These are phyloP conservation scores for Blennius ocellaris DNA, from an alignment of 2,113 vertebrate species.

Conservation along the genomic window DNA sequence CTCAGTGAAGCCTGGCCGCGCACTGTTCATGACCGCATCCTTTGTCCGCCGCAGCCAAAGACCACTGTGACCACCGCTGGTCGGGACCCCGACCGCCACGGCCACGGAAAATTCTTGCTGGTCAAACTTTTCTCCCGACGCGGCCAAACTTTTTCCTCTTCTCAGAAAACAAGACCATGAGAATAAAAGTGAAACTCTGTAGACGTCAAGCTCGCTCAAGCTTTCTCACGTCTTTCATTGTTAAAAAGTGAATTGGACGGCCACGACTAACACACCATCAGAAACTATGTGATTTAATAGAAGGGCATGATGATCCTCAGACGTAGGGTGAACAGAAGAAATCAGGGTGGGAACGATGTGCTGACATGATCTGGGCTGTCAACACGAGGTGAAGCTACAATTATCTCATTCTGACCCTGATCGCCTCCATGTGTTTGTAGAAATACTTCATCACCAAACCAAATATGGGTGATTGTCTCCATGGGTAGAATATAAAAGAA, in stretches of 20 bases:
- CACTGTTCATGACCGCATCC: slow-evolving; percentile 58
- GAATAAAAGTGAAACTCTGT: slow-evolving; percentile 33
- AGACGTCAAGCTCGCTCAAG: slow-evolving; percentile 24
- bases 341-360: slow-evolving; percentile 38
- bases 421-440: slow-evolving; percentile 67
- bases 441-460: slow-evolving; percentile 35
- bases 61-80: slow-evolving; percentile 68
- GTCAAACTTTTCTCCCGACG: slow-evolving; percentile 39
- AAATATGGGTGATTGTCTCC: slow-evolving; percentile 22
- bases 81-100: slow-evolving; percentile 59
- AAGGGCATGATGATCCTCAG: slow-evolving; percentile 21
- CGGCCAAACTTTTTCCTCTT: slow-evolving; percentile 54
- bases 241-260: slow-evolving; percentile 11
- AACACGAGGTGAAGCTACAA: slow-evolving; percentile 63
- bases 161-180: slow-evolving; percentile 60
- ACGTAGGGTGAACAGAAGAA: slow-evolving; percentile 24
- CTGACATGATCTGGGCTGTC: slow-evolving; percentile 40
- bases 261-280: slow-evolving; percentile 13
- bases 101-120: slow-evolving; percentile 62
- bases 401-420: slow-evolving; percentile 56
- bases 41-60: slow-evolving; percentile 60
- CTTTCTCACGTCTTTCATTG: slow-evolving; percentile 18
- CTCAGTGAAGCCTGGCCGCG: slow-evolving; percentile 46
- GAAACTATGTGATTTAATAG: slow-evolving; percentile 24
- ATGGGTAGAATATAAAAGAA: slow-evolving; percentile 13